Conservation (phyloP, 2,113 vertebrate genomes). For the Cranoglanis bouderius region DNA sequence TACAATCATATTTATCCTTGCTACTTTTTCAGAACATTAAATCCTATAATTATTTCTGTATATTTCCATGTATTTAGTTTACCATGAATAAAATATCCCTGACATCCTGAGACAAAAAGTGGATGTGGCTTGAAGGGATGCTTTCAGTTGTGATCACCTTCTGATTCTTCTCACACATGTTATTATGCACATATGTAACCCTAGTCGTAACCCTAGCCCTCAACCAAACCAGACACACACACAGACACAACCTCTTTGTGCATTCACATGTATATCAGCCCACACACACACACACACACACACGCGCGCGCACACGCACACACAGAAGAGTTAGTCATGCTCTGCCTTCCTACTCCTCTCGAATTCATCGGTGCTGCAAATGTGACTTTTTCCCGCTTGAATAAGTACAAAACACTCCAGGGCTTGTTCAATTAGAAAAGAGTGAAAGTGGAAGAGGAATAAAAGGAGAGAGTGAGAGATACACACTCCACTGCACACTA, state of each 20-base stretch:
- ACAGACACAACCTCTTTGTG: conserved; percentile 14
- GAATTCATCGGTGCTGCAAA: conserved; percentile 19
- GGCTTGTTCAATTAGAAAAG: conserved; percentile 27
- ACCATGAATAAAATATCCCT: not conserved
- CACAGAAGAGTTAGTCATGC: conserved; percentile 18
- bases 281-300: not conserved
- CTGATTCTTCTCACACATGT: not conserved
- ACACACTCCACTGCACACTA: not conserved
- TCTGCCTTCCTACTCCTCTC: not conserved
- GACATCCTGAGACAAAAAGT: not conserved
- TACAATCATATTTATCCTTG: not conserved
- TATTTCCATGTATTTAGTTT: not conserved
- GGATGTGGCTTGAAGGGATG: not conserved
- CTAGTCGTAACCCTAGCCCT: not conserved
- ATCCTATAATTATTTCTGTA: not conserved
- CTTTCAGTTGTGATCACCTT: not conserved
- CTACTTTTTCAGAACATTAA: not conserved
- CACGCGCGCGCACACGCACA: too few species aligned
- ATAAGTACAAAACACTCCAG: conserved; percentile 9
- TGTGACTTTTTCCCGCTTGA: conserved; percentile 19
- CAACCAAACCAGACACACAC: not conserved
- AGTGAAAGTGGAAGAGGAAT: not conserved
- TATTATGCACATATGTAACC: conserved; percentile 13
- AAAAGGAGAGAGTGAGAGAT: not conserved
- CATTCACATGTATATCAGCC: conserved; percentile 21